Percentiles rank a stretch among this genome's conserved stretches.
These are phyloP conservation scores for Perodicticus potto DNA, from an alignment of 2,797 vertebrate genomes.

Conservation along the genomic window DNA sequence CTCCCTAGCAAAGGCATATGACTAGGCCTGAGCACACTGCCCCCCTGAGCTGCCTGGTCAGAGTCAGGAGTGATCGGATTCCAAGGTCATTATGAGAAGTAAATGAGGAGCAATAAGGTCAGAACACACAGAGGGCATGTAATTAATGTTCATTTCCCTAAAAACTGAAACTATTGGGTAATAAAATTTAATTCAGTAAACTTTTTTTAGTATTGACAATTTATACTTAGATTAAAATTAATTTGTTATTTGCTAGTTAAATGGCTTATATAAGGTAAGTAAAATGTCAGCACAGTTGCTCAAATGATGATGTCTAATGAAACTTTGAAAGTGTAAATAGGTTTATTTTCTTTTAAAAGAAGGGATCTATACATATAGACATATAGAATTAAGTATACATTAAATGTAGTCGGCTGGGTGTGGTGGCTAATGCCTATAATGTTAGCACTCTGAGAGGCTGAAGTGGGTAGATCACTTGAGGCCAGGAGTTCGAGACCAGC, in stretches of 20 bases:
- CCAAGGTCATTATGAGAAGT: neutral
- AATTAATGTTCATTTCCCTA: neutral
- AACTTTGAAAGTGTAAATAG: neutral
- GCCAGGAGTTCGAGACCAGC: neutral
- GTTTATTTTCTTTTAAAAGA: conserved; percentile 38
- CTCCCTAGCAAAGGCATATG: neutral
- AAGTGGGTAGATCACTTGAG: neutral
- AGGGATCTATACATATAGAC: neutral
- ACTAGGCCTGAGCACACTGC: neutral
- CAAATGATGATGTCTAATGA: neutral
- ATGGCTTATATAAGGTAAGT: conserved; percentile 10
- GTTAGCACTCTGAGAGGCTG: neutral
- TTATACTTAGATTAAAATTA: conserved; percentile 46
- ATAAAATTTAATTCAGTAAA: neutral
- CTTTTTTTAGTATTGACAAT: conserved; percentile 26
- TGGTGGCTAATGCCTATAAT: neutral
- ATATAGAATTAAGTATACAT: conserved; percentile 10
- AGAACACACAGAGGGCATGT: neutral
- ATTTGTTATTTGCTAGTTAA: conserved; percentile 40
- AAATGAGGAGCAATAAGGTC: neutral
- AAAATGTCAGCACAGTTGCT: conserved; percentile 25
- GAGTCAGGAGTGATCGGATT: neutral
- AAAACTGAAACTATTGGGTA: neutral
- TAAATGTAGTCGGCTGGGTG: neutral
- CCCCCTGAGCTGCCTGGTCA: neutral